Conservation (phyloP, 2,113 vertebrate species). For the Apodemus speciosus region DNA sequence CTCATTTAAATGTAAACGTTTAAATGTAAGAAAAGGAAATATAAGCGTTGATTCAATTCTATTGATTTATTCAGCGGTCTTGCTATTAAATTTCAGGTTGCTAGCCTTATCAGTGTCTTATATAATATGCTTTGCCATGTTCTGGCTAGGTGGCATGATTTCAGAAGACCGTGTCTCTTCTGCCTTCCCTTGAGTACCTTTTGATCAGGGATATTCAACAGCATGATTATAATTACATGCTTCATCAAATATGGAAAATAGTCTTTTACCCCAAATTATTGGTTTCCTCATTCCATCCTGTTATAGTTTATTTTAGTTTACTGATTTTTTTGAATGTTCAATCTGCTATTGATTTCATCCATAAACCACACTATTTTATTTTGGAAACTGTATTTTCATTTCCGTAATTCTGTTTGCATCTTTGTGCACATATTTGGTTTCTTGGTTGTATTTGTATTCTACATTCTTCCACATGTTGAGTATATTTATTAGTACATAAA, state of each 20-base stretch:
- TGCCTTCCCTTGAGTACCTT: neutral
- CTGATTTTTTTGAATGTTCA: neutral
- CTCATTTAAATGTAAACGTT: neutral
- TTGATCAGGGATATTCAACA: neutral
- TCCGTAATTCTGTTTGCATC: neutral
- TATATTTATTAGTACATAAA: neutral
- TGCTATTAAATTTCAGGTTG: neutral
- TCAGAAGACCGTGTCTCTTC: neutral
- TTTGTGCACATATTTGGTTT: neutral
- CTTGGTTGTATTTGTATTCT: neutral
- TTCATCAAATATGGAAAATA: neutral
- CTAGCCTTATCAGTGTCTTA: neutral
- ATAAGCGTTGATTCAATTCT: neutral
- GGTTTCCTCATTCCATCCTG: neutral
- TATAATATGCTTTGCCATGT: neutral
- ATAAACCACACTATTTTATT: neutral
- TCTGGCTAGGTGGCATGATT: neutral
- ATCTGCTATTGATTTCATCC: neutral
- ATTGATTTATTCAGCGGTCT: neutral
- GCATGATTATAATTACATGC: slow-evolving; percentile 1
- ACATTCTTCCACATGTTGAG: neutral
- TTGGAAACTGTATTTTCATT: neutral
- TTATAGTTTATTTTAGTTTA: neutral
- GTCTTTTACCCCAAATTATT: neutral
- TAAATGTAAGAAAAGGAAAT: neutral